Percentiles rank a stretch among this genome's conserved stretches.
phyloP scores from a whole-genome alignment of 2,888 invertebrate species.

The Hirtodrosophila alboralis region DNA sequence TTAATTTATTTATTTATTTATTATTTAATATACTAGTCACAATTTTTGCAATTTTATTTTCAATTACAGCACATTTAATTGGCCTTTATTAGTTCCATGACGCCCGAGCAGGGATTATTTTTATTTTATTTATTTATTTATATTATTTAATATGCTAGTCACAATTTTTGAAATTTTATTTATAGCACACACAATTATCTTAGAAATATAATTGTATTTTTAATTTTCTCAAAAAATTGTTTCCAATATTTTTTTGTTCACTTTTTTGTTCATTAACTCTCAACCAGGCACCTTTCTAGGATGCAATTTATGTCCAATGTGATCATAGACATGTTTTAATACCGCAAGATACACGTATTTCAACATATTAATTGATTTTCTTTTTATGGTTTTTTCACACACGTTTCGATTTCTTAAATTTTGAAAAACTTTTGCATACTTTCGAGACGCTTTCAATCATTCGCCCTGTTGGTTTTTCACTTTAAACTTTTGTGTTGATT shows the following conservation, averaged over 20 bases:
- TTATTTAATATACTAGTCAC: no score
- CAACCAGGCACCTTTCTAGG: slow-evolving; percentile 43
- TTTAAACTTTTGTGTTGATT: slow-evolving; percentile 11
- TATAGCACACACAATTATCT: neutral
- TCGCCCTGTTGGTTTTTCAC: slow-evolving; percentile 16
- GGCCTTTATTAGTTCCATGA: neutral
- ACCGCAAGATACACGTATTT: slow-evolving; percentile 13
- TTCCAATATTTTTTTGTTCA: no score
- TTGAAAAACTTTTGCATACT: slow-evolving; percentile 19
- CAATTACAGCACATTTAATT: neutral
- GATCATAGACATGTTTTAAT: slow-evolving; percentile 17
- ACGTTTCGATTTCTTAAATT: slow-evolving; percentile 1
- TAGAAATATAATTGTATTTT: no score
- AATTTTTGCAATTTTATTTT: no score
- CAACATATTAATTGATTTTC: slow-evolving; percentile 23
- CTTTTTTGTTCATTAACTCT: slow-evolving; percentile 6
- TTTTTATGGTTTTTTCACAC: neutral
- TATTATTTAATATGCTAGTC: no score
- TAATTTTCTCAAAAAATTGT: no score
- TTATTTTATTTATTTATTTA: slow-evolving; percentile 2
- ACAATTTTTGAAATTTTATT: no score
- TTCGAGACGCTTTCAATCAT: slow-evolving; percentile 29
- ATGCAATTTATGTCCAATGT: slow-evolving; percentile 26
- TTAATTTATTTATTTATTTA: no score
- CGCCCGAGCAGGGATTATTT: slow-evolving; percentile 4